Base-by-base conservation (phyloP, 2,113 vertebrate species). In the Platysternon megacephalum region DNA sequence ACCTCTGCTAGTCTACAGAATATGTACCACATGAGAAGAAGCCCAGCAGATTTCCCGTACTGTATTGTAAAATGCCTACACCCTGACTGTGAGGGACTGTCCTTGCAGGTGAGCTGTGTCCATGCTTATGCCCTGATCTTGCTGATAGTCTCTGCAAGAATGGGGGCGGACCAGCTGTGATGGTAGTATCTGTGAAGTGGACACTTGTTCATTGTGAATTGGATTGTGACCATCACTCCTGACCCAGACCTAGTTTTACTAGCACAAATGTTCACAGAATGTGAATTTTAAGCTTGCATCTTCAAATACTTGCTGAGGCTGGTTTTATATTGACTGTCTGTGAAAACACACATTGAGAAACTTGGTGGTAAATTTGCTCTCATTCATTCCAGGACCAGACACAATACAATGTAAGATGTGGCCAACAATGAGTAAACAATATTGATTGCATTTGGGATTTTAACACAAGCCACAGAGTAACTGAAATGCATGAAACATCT, bases 1-100 rank as follows among this genome's bases (percentile, higher is more conserved):
- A n/a, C 82, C 91, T 1, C 0, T 91, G 79, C 53, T 42, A 83
- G 65, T 42, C 94, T 93, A 90, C 95, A 94, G 92, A 97, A 97
- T 95, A 97, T 92, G 91, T 0, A 0, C 35, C 85, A 88, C 95
- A 97, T 0, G 3, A 92, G 95, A 93, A 8, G 13, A 12, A 46
- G 6, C 42, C 46, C 1, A 0, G 49, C 46, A 79, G 81, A 89
- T 95, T 65, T 22, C 52, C 84, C 46, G 53, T 97, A 95, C 92
- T 93, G 44, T 96, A 89, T 82, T 92, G 22, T 0, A 74, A 48
- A 68, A 10, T 46, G 90, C 74, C 81, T 86, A 0, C 0, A 10
- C n/a, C n/a, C 46, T 11, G 39, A 78, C 49, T 81, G 44, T 84
- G 61, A 91, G 92, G 84, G 89, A 58, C 35, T 28, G 8, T 2